A percentile compares a stretch with the other conserved stretches of the same genome.
Evolutionary conservation across 2,113 vertebrate genomes (phyloP).

Genomic region (Riparia riparia): DNA sequence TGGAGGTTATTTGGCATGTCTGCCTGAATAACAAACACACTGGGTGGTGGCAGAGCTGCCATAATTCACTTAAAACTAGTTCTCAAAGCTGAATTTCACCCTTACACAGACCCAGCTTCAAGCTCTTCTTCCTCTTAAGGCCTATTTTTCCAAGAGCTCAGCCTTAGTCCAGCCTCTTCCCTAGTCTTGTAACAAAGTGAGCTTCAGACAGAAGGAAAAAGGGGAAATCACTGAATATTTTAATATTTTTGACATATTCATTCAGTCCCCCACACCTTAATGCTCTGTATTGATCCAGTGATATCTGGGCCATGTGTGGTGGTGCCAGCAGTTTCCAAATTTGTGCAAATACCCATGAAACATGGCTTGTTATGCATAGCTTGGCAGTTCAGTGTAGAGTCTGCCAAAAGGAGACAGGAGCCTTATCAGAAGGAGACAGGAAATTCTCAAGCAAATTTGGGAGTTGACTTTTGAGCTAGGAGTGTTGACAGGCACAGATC

Average conservation of each 20-base stretch:
- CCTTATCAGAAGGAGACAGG: slow-evolving; percentile 48
- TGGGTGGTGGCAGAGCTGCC: background rate
- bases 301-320: background rate
- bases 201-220: background rate
- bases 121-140: fast-evolving
- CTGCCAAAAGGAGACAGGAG: slow-evolving; percentile 44
- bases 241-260: background rate
- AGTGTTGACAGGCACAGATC: slow-evolving; percentile 56
- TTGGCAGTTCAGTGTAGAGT: background rate
- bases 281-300: background rate
- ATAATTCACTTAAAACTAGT: background rate
- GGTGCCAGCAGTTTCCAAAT: background rate
- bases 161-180: background rate
- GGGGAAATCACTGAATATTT: background rate
- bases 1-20: background rate
- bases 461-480: slow-evolving; percentile 22
- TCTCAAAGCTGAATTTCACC: background rate
- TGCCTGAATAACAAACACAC: background rate
- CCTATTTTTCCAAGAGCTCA: background rate
- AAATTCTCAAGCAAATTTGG: slow-evolving; percentile 59
- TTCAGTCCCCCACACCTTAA: background rate
- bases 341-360: slow-evolving; percentile 2
- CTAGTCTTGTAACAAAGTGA: background rate
- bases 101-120: background rate
- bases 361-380: background rate